These are phyloP conservation scores for Drosophila nigrodunni DNA, from an alignment of 1,140 invertebrate genomes.

Conservation along the genomic window DNA sequence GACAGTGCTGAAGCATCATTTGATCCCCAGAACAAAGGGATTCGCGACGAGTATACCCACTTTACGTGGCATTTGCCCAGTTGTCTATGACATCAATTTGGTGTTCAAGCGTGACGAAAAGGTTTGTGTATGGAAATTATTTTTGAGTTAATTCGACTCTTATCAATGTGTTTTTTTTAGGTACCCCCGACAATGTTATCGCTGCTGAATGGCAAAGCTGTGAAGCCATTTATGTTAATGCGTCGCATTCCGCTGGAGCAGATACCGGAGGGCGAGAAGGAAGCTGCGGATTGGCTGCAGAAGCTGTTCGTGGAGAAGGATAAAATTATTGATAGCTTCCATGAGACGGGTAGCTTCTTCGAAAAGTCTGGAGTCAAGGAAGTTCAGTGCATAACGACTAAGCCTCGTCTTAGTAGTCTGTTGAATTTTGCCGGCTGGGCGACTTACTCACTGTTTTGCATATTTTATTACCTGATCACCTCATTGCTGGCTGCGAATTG, in stretches of 20 bases:
- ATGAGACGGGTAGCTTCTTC: constrained; percentile 93
- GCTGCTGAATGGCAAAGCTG: constrained; percentile 91
- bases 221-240: constrained; percentile 92
- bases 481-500: constrained; percentile 90
- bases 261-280: constrained; percentile 92
- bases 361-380: constrained; percentile 89
- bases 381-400: constrained; percentile 86
- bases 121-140: constrained; percentile 37
- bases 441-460: constrained; percentile 88
- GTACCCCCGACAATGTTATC: constrained; percentile 92
- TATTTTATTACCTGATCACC: constrained; percentile 89
- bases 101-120: constrained; percentile 89
- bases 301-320: constrained; percentile 88
- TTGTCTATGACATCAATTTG: constrained; percentile 94
- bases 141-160: neutral
- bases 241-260: constrained; percentile 92
- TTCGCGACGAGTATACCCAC: constrained; percentile 92
- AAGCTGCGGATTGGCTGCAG: constrained; percentile 92
- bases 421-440: constrained; percentile 91
- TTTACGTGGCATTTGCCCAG: constrained; percentile 90
- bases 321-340: constrained; percentile 91
- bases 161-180: constrained; percentile 51
- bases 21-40: constrained; percentile 96
- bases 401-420: constrained; percentile 88
- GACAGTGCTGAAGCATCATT: constrained; percentile 93